phyloP scores from a whole-genome alignment of 2,888 invertebrate species.

The Blera fallax region DNA sequence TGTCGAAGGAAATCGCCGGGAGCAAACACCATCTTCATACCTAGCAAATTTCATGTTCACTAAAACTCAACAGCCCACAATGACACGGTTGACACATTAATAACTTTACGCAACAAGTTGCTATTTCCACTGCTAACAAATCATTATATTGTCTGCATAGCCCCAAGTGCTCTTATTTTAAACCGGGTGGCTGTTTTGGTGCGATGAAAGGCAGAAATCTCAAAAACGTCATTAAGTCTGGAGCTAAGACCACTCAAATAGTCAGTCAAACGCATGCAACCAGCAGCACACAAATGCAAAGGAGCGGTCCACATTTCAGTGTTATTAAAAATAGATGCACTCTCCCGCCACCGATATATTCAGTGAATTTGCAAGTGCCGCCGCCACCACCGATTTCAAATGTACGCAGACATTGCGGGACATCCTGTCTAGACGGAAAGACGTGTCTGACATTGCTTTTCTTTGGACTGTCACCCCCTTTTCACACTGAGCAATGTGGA shows the following conservation, averaged over 20 bases:
- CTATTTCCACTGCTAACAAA: conserved; percentile 36
- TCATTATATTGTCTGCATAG: conserved; percentile 31
- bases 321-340: conserved; percentile 60
- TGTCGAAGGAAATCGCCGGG: no score
- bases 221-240: conserved; percentile 56
- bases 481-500: conserved; percentile 9
- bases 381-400: conserved; percentile 8
- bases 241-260: conserved; percentile 6
- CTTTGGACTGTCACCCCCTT: conserved; percentile 59
- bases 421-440: conserved; percentile 70
- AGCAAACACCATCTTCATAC: no score
- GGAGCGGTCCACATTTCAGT: conserved; percentile 15
- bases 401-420: conserved; percentile 61
- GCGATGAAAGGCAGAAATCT: conserved; percentile 23
- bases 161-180: conserved; percentile 25
- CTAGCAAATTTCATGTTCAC: neutral
- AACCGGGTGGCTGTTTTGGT: conserved; percentile 5
- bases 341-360: conserved; percentile 24
- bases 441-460: conserved; percentile 58
- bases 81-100: conserved; percentile 36
- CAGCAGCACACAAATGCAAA: neutral
- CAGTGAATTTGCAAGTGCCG: conserved; percentile 49
- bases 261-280: neutral
- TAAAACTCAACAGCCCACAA: conserved; percentile 6
- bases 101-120: conserved; percentile 64